Percentiles rank a stretch among this genome's conserved stretches.
Conservation (phyloP, 2,888 invertebrate species). For the Pammene fasciana region DNA sequence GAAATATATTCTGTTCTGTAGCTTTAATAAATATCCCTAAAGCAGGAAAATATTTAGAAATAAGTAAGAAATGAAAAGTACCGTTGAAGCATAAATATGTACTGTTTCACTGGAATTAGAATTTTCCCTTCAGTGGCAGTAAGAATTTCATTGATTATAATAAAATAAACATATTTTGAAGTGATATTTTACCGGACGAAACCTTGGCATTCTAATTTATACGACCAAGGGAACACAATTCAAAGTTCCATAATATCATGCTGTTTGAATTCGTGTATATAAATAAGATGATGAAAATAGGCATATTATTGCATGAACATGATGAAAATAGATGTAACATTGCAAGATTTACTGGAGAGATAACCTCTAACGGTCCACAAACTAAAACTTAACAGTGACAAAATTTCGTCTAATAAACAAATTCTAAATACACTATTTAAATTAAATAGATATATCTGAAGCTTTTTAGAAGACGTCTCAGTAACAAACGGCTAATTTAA, state of each 20-base stretch:
- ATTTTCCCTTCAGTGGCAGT: background rate
- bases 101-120: background rate
- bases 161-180: too few relatives aligned
- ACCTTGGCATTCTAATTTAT: slow-evolving; percentile 41
- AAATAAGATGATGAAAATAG: slow-evolving; percentile 31
- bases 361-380: too few relatives aligned
- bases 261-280: slow-evolving; percentile 7
- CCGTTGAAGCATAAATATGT: too few relatives aligned
- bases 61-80: too few relatives aligned
- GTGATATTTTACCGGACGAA: background rate
- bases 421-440: too few relatives aligned
- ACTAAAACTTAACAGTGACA: too few relatives aligned
- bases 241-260: background rate
- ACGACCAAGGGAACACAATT: slow-evolving; percentile 22
- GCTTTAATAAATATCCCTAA: background rate
- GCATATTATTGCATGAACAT: slow-evolving; percentile 18
- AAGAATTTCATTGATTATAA: background rate
- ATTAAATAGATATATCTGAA: too few relatives aligned
- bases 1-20: background rate
- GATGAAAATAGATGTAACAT: background rate
- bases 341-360: background rate
- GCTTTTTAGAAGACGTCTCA: too few relatives aligned
- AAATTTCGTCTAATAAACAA: too few relatives aligned
- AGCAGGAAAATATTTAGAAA: too few relatives aligned
- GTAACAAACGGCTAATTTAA: too few relatives aligned